A percentile compares a stretch with the other conserved stretches of the same genome.
Conservation (phyloP, 2,797 vertebrate genomes). For the Trichosurus vulpecula region DNA sequence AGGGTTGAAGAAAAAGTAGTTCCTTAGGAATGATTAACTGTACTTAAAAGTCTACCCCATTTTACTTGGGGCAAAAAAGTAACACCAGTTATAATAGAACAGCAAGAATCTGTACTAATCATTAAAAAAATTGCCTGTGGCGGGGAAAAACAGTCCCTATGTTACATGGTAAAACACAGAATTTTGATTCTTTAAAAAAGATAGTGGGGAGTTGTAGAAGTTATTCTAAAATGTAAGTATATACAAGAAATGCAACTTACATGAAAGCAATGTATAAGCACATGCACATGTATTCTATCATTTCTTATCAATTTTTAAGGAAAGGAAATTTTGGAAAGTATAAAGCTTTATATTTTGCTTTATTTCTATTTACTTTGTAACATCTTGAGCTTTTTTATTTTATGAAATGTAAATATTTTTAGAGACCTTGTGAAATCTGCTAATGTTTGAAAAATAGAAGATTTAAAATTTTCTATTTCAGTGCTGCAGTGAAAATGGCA, state of each 20-base stretch:
- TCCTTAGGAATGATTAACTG: neutral
- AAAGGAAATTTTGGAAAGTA: constrained; percentile 37
- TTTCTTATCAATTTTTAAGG: constrained; percentile 34
- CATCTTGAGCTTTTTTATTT: constrained; percentile 31
- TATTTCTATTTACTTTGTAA: constrained; percentile 51
- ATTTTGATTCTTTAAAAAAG: constrained; percentile 48
- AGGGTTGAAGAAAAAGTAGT: constrained; percentile 22
- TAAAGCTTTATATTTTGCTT: constrained; percentile 23
- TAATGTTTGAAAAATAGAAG: constrained; percentile 48
- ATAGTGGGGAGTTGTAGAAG: neutral
- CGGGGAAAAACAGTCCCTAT: too few species aligned
- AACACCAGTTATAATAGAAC: constrained; percentile 10
- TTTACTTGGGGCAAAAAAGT: neutral
- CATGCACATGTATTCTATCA: neutral
- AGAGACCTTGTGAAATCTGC: constrained; percentile 16
- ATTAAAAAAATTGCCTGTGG: constrained; percentile 37
- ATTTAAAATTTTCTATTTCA: neutral
- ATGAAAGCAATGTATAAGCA: constrained; percentile 25
- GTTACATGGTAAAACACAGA: constrained; percentile 20
- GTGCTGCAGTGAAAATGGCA: neutral
- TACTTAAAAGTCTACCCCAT: neutral
- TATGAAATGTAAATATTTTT: constrained; percentile 25
- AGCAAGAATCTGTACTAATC: constrained; percentile 10
- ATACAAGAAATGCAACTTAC: neutral
- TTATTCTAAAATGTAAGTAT: constrained; percentile 31